Conservation (phyloP, 2,888 invertebrate genomes). For the Diaprepes abbreviatus region DNA sequence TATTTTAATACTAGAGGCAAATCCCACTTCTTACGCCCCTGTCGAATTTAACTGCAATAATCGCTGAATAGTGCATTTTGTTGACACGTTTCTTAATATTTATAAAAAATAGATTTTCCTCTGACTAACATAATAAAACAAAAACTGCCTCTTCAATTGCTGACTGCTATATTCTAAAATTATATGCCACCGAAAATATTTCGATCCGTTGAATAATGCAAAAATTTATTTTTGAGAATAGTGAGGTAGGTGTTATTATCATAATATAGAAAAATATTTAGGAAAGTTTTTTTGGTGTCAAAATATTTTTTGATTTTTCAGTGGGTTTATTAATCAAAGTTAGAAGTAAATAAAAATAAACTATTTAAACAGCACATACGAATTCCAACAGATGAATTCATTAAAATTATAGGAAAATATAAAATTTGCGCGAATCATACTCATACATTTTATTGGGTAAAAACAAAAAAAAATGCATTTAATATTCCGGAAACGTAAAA, state of each 20-base stretch:
- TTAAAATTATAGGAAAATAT: not conserved
- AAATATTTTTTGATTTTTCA: no score
- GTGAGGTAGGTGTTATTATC: constrained; percentile 3
- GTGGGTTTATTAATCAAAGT: no score
- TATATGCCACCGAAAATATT: not conserved
- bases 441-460: not conserved
- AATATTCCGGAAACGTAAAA: not conserved
- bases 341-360: not conserved
- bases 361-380: not conserved
- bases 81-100: no score
- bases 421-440: not conserved
- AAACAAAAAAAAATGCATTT: not conserved
- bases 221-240: not conserved
- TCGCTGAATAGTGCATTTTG: no score
- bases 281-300: not conserved
- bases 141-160: no score
- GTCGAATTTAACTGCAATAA: no score
- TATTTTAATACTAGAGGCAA: no score
- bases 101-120: no score
- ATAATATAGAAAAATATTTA: not conserved
- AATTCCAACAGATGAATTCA: not conserved
- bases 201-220: not conserved
- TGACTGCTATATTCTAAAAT: not conserved
- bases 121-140: no score
- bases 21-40: no score